A percentile compares a stretch with the other conserved stretches of the same genome.
These are phyloP conservation scores for Laticauda laticaudata DNA, from an alignment of 2,113 vertebrate genomes.

Conservation along the genomic window DNA sequence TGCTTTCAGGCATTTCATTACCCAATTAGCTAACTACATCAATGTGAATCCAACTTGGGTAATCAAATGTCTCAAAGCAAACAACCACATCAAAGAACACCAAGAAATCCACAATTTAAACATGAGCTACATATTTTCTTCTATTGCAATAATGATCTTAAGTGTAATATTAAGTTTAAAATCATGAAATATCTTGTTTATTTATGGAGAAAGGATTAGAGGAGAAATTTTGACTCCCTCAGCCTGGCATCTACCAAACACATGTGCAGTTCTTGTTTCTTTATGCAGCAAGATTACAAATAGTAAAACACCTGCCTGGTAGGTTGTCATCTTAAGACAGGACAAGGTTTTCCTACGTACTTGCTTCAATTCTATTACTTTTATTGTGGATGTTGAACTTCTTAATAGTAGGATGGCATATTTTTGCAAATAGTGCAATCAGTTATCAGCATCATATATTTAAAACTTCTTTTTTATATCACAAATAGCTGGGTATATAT, in stretches of 20 bases:
- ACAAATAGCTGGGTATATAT: background rate
- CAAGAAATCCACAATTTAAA: background rate
- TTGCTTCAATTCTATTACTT: background rate
- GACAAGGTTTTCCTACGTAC: background rate
- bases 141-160: background rate
- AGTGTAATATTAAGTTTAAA: background rate
- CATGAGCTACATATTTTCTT: background rate
- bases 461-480: background rate
- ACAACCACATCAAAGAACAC: background rate
- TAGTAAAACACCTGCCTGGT: background rate
- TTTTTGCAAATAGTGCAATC: background rate
- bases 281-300: background rate
- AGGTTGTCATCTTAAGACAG: background rate
- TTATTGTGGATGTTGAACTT: background rate
- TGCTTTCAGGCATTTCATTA: background rate
- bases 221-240: background rate
- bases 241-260: background rate
- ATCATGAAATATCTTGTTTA: background rate
- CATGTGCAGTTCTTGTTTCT: background rate
- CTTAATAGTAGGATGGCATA: background rate
- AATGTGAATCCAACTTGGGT: background rate
- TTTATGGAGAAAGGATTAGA: background rate
- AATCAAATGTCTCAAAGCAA: background rate
- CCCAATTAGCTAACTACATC: background rate
- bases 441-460: background rate